Evolutionary conservation across 2,888 invertebrate species (phyloP).

Genomic region (Leptinotarsa juncta): DNA sequence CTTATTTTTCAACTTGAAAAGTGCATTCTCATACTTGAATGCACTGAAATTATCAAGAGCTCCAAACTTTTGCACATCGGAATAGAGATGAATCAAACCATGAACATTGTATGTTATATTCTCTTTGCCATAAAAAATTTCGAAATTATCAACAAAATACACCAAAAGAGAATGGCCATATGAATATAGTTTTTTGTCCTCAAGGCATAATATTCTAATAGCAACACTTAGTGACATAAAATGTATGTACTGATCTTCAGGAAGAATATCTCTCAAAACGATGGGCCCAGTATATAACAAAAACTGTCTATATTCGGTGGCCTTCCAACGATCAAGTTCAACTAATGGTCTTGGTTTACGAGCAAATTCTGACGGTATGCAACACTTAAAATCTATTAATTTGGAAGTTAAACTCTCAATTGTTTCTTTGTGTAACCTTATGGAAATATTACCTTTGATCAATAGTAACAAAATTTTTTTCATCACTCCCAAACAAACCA

Average conservation of each 20-base stretch:
- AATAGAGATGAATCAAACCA: conserved; percentile 40
- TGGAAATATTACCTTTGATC: conserved; percentile 12
- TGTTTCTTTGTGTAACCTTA: conserved; percentile 15
- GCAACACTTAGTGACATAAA: conserved; percentile 23
- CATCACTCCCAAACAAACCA: conserved; percentile 20
- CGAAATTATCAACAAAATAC: conserved; percentile 25
- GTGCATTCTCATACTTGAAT: conserved; percentile 44
- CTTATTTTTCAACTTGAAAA: conserved; percentile 35
- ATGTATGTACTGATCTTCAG: background rate
- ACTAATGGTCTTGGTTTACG: conserved; percentile 24
- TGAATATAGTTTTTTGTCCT: conserved; percentile 6
- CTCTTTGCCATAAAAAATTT: conserved; percentile 39
- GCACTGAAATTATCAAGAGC: conserved; percentile 38
- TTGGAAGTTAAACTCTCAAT: conserved; percentile 4
- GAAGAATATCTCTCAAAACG: conserved; percentile 16
- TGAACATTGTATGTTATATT: conserved; percentile 43
- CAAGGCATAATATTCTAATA: conserved; percentile 21
- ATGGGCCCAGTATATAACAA: conserved; percentile 27
- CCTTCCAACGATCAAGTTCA: conserved; percentile 26
- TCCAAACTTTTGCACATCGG: conserved; percentile 43
- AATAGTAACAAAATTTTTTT: conserved; percentile 21
- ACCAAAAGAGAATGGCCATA: conserved; percentile 6
- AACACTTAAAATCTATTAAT: conserved; percentile 20
- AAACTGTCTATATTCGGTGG: conserved; percentile 23
- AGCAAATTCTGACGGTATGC: conserved; percentile 25